Conservation (phyloP, 2,888 invertebrate species). For the Steromphala cineraria region DNA sequence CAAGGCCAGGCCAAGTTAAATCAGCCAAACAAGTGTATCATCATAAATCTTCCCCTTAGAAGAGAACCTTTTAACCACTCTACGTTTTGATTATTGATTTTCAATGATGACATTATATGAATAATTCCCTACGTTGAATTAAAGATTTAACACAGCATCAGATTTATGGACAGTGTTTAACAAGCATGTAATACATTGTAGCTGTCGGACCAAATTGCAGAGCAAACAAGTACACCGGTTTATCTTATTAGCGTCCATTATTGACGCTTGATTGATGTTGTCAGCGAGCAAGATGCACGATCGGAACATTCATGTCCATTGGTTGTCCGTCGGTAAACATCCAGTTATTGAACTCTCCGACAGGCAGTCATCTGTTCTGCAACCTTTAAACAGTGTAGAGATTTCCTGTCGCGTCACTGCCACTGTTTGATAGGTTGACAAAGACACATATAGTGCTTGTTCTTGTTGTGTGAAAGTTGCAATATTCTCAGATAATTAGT, state of each 20-base stretch:
- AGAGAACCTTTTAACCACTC: no score
- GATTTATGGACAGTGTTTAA: not conserved
- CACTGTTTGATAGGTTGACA: no score
- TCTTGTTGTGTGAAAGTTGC: no score
- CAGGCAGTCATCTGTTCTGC: not conserved
- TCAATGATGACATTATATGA: not conserved
- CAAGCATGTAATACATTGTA: slow-evolving; percentile 10
- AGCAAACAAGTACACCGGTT: slow-evolving; percentile 9
- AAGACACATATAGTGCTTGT: no score
- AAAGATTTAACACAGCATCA: not conserved
- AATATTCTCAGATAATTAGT: no score
- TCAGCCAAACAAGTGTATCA: no score
- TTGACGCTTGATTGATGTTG: not conserved
- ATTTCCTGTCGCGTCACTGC: not conserved
- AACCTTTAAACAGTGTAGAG: not conserved
- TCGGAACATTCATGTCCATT: no score
- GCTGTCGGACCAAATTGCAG: not conserved
- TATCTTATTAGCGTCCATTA: slow-evolving; percentile 9
- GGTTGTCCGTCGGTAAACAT: not conserved
- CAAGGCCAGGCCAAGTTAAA: no score
- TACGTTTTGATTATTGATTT: not conserved
- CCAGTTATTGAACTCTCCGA: not conserved
- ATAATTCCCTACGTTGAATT: slow-evolving; percentile 3
- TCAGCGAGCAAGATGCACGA: no score
- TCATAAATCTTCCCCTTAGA: no score